phyloP scores from a whole-genome alignment of 2,113 vertebrate genomes.

The Coryphaenoides rupestris region DNA sequence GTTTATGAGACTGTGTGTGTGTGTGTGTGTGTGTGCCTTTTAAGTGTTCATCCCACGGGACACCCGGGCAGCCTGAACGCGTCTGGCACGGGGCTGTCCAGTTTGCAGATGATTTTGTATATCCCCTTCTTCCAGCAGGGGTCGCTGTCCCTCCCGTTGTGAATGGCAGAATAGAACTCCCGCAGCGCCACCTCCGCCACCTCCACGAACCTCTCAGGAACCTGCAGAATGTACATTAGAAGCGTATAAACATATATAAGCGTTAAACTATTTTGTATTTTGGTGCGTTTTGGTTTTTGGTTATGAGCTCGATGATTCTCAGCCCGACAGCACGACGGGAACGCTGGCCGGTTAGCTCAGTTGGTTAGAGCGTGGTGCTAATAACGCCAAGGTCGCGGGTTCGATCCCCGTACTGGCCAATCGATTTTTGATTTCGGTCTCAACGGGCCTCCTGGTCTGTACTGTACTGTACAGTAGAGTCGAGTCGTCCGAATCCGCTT shows the following conservation, averaged over 20 bases:
- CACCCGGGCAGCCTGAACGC: conserved; percentile 97
- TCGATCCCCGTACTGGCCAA: conserved; percentile 55
- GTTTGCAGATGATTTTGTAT: conserved; percentile 98
- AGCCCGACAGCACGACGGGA: too few relatives aligned
- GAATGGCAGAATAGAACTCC: conserved; percentile 98
- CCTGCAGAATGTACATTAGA: too few relatives aligned
- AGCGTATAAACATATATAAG: background rate
- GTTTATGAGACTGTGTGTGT: too few relatives aligned
- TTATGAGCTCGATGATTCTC: too few relatives aligned
- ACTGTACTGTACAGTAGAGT: too few relatives aligned
- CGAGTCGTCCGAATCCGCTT: too few relatives aligned
- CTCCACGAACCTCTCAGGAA: conserved; percentile 98
- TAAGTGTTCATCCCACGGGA: conserved; percentile 86
- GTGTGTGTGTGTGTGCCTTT: too few relatives aligned
- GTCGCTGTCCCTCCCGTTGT: conserved; percentile 95
- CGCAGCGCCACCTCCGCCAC: conserved; percentile 95
- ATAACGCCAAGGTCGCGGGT: conserved; percentile 62
- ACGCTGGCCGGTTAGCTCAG: conserved; percentile 55
- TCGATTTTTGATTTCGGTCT: too few relatives aligned
- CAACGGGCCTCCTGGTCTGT: too few relatives aligned
- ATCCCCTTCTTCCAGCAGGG: conserved; percentile 99
- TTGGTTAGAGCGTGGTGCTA: conserved; percentile 62
- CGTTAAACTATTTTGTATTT: too few relatives aligned
- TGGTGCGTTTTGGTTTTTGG: too few relatives aligned
- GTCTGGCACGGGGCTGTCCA: conserved; percentile 96